Conservation (phyloP, 1,140 invertebrate genomes). For the Drosophila arizonae region DNA sequence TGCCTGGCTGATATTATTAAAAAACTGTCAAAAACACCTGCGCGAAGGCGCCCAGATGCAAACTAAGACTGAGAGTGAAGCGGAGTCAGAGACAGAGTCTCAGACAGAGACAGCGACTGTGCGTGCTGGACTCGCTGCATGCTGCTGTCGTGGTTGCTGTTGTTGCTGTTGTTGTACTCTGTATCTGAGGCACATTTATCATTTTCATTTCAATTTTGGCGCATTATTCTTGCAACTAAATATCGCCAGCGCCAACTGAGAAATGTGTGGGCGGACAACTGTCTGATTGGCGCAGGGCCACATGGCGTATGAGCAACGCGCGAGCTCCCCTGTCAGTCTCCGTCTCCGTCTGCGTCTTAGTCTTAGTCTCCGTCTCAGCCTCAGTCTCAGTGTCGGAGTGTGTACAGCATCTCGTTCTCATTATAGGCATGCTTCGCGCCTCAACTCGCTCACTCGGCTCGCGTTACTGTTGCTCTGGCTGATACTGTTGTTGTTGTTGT, state of each 20-base stretch:
- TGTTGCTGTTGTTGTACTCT: slow-evolving; percentile 42
- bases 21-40: slow-evolving; percentile 81
- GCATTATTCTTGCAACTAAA: slow-evolving; percentile 76
- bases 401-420: slow-evolving; percentile 49
- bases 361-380: neutral
- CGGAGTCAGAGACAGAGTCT: slow-evolving; percentile 3
- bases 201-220: slow-evolving; percentile 79
- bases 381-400: slow-evolving; percentile 18
- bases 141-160: slow-evolving; percentile 32
- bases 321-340: slow-evolving; percentile 30
- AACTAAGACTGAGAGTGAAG: slow-evolving; percentile 43
- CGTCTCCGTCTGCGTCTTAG: neutral
- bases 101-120: slow-evolving; percentile 25
- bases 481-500: slow-evolving; percentile 14
- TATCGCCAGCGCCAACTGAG: slow-evolving; percentile 29
- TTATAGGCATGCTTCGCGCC: slow-evolving; percentile 69
- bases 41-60: slow-evolving; percentile 58
- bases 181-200: slow-evolving; percentile 79
- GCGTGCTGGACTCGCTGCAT: slow-evolving; percentile 39
- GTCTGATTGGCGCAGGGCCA: slow-evolving; percentile 76
- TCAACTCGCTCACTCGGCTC: slow-evolving; percentile 30
- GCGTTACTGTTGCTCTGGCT: slow-evolving; percentile 5
- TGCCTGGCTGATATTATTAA: slow-evolving; percentile 74
- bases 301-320: slow-evolving; percentile 75
- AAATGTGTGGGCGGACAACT: slow-evolving; percentile 68